Conservation (phyloP, 2,113 vertebrate species). For the Anarhynchus alexandrinus region DNA sequence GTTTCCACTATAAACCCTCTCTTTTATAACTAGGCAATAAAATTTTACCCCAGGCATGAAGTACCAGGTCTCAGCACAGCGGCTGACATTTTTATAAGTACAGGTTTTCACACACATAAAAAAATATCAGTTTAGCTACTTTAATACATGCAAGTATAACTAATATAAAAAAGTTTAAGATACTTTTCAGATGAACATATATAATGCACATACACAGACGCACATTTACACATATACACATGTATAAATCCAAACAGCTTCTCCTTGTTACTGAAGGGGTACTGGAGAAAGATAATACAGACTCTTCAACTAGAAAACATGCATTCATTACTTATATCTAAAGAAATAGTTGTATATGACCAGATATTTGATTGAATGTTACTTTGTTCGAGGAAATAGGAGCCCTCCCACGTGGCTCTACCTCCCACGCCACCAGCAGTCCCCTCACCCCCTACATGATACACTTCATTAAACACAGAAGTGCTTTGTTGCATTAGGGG, state of each 20-base stretch:
- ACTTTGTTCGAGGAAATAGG: background rate
- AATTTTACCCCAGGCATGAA: slow-evolving; percentile 57
- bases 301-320: background rate
- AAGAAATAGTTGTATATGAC: background rate
- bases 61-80: slow-evolving; percentile 44
- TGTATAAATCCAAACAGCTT: background rate
- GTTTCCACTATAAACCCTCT: slow-evolving; percentile 67
- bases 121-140: background rate
- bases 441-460: background rate
- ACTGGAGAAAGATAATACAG: background rate
- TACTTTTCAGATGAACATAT: background rate
- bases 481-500: slow-evolving; percentile 55
- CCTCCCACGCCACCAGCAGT: background rate
- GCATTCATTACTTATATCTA: background rate
- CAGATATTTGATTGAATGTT: background rate
- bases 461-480: slow-evolving; percentile 52
- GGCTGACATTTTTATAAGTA: slow-evolving; percentile 56
- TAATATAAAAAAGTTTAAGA: background rate
- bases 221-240: background rate
- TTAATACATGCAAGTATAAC: background rate
- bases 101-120: slow-evolving; percentile 7
- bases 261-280: background rate
- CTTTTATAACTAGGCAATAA: slow-evolving; percentile 65
- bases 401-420: background rate
- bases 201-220: background rate